These are phyloP conservation scores for Melanerpes formicivorus DNA, from an alignment of 2,113 vertebrate species.

Conservation along the genomic window DNA sequence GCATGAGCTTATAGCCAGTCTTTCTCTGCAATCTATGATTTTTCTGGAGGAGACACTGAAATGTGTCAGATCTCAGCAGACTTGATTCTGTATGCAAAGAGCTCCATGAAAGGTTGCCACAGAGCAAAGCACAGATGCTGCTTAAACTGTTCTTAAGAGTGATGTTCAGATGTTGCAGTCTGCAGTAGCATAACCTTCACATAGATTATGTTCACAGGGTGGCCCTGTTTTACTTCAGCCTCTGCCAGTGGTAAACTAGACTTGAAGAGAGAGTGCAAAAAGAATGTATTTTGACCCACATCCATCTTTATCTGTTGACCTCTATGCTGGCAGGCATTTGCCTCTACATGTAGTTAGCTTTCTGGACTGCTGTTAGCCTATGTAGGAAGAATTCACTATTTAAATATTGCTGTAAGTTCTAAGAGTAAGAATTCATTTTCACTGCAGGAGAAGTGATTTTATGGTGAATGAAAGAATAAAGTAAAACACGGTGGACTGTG, in stretches of 20 bases:
- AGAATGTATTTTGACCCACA: not conserved
- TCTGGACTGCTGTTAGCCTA: not conserved
- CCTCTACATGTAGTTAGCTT: not conserved
- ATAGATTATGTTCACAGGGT: not conserved
- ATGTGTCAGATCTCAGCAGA: constrained; percentile 24
- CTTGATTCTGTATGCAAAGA: constrained; percentile 5
- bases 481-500: accelerated
- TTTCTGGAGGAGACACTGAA: constrained; percentile 30
- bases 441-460: not conserved
- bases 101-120: not conserved
- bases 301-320: not conserved
- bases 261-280: not conserved
- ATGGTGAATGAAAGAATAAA: not conserved
- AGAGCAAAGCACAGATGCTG: not conserved
- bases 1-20: constrained; percentile 41
- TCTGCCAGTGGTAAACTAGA: not conserved
- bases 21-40: constrained; percentile 30
- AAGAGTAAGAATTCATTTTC: not conserved
- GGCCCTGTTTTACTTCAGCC: not conserved
- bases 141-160: not conserved
- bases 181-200: not conserved
- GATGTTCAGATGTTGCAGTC: not conserved
- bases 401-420: not conserved
- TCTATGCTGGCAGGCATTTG: not conserved
- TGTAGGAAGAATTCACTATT: not conserved